A percentile compares a stretch with the other conserved stretches of the same genome.
Conservation (phyloP, 35 echinoderm and acorn worm species). For the Apostichopus japonicus region DNA sequence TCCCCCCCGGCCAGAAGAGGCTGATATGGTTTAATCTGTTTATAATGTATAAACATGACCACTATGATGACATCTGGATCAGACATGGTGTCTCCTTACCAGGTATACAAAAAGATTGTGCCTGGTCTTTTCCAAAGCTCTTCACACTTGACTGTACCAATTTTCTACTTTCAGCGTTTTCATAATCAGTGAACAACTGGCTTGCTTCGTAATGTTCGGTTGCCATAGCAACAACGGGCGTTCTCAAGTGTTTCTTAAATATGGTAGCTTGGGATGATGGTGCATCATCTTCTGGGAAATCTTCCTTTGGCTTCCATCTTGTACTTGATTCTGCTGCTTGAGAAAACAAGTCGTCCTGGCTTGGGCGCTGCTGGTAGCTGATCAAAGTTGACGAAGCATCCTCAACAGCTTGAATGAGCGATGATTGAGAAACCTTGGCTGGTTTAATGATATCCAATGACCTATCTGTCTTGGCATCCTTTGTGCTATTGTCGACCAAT, state of each 20-base stretch:
- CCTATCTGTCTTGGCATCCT: neutral
- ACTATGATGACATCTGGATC: too few relatives aligned
- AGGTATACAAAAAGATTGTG: neutral
- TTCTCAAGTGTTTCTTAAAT: neutral
- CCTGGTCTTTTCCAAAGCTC: neutral
- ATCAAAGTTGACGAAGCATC: neutral
- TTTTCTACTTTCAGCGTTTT: neutral
- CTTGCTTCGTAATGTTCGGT: slow-evolving; percentile 11
- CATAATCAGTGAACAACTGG: neutral
- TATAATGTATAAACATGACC: too few relatives aligned
- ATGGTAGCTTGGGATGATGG: neutral
- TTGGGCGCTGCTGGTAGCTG: neutral
- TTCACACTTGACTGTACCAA: neutral
- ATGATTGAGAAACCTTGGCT: neutral
- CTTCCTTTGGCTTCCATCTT: neutral
- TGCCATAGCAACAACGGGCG: slow-evolving; percentile 1
- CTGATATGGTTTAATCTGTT: too few relatives aligned
- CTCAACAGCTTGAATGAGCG: neutral
- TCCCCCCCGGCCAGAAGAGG: too few relatives aligned
- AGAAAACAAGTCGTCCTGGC: neutral
- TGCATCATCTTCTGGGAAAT: neutral
- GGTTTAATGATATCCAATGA: neutral
- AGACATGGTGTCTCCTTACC: neutral
- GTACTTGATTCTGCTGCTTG: neutral
- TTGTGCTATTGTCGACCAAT: neutral